Conservation (phyloP, 2,797 vertebrate species). For the Neopelma chrysocephalum region DNA sequence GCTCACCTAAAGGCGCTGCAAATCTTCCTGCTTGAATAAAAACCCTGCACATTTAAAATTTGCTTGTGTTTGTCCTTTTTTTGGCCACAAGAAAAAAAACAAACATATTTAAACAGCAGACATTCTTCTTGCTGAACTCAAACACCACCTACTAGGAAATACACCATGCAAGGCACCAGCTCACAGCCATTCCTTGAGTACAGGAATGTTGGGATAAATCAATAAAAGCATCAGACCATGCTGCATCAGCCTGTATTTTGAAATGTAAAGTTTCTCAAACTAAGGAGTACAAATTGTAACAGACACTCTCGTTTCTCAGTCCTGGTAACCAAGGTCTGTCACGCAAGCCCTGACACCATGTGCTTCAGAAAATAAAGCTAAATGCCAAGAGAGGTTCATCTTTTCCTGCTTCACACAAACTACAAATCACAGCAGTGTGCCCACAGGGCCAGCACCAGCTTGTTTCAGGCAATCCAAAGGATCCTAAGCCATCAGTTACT, state of each 20-base stretch:
- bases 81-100: background rate
- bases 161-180: background rate
- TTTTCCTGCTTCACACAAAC: background rate
- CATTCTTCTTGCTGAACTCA: background rate
- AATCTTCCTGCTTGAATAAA: background rate
- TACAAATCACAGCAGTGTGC: background rate
- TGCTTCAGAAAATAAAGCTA: background rate
- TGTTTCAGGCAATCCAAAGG: background rate
- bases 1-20: background rate
- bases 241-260: background rate
- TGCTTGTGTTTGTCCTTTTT: background rate
- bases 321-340: background rate
- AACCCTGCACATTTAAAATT: background rate
- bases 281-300: background rate
- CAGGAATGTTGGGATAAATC: background rate
- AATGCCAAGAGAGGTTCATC: background rate
- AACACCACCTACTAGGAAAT: background rate
- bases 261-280: background rate
- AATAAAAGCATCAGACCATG: background rate
- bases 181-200: background rate
- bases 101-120: background rate
- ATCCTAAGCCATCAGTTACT: background rate
- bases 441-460: background rate
- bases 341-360: accelerated
- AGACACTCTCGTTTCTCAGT: background rate